A percentile compares a stretch with the other conserved stretches of the same genome.
These are phyloP conservation scores for Xyrichtys novacula DNA, from an alignment of 2,797 vertebrate species.

Conservation along the genomic window DNA sequence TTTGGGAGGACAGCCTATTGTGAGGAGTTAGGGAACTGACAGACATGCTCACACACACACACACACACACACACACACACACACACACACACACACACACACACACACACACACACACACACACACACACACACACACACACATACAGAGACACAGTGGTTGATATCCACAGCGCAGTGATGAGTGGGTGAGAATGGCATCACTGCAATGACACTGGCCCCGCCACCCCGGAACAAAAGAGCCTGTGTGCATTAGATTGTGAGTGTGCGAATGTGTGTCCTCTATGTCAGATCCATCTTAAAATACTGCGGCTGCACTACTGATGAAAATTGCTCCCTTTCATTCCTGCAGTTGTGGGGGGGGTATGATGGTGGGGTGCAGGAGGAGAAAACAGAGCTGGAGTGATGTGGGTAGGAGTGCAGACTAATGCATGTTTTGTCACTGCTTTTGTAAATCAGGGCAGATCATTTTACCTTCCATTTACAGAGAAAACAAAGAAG, in stretches of 20 bases:
- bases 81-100: slow-evolving; percentile 31
- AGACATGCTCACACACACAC: slow-evolving; percentile 29
- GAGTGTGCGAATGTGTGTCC: slow-evolving; percentile 35
- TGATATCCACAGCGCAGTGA: slow-evolving; percentile 57
- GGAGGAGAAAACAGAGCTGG: slow-evolving; percentile 13
- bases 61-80: slow-evolving; percentile 16
- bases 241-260: slow-evolving; percentile 55
- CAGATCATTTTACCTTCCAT: slow-evolving; percentile 67
- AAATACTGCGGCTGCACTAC: slow-evolving; percentile 71
- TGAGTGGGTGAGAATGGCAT: slow-evolving; percentile 74
- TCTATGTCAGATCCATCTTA: slow-evolving; percentile 71
- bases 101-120: slow-evolving; percentile 7
- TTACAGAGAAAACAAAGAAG: slow-evolving; percentile 46
- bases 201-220: slow-evolving; percentile 60
- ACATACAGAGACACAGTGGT: slow-evolving; percentile 42
- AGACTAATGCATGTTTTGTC: slow-evolving; percentile 72
- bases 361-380: slow-evolving; percentile 2
- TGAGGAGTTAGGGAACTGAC: slow-evolving; percentile 46
- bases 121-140: slow-evolving; percentile 31
- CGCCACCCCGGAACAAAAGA: slow-evolving; percentile 67
- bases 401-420: slow-evolving; percentile 73
- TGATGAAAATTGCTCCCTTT: slow-evolving; percentile 78
- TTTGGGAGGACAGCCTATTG: slow-evolving; percentile 29
- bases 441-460: slow-evolving; percentile 65
- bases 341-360: slow-evolving; percentile 57